These are phyloP conservation scores for Argyresthia goedartella DNA, from an alignment of 2,888 invertebrate species.

Conservation along the genomic window DNA sequence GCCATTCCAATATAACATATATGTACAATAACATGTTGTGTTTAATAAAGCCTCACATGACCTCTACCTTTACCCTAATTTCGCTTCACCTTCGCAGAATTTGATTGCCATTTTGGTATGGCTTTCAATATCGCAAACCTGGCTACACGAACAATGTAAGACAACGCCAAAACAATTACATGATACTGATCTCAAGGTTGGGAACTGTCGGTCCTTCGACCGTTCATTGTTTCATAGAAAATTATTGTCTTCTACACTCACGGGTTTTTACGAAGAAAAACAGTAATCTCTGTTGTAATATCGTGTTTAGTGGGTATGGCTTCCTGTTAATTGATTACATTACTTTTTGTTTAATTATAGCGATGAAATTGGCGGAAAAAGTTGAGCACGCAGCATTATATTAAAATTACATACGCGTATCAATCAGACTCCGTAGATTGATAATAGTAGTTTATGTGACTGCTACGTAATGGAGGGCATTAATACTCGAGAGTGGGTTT, in stretches of 20 bases:
- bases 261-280: background rate
- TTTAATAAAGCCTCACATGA: background rate
- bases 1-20: background rate
- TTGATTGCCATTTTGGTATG: background rate
- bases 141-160: background rate
- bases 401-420: no score
- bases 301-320: background rate
- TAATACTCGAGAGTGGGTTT: no score
- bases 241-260: background rate
- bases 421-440: no score
- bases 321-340: background rate
- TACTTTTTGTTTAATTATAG: no score
- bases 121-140: background rate
- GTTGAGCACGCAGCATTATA: background rate
- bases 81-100: background rate
- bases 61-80: background rate
- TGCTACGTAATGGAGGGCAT: no score
- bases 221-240: constrained; percentile 10
- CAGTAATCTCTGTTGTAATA: background rate
- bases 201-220: constrained; percentile 20
- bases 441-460: no score
- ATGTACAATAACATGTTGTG: background rate
- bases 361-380: background rate
- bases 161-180: constrained; percentile 17
- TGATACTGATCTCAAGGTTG: constrained; percentile 23